Conservation (phyloP, 2,797 vertebrate species). For the Poecilia velifera region DNA sequence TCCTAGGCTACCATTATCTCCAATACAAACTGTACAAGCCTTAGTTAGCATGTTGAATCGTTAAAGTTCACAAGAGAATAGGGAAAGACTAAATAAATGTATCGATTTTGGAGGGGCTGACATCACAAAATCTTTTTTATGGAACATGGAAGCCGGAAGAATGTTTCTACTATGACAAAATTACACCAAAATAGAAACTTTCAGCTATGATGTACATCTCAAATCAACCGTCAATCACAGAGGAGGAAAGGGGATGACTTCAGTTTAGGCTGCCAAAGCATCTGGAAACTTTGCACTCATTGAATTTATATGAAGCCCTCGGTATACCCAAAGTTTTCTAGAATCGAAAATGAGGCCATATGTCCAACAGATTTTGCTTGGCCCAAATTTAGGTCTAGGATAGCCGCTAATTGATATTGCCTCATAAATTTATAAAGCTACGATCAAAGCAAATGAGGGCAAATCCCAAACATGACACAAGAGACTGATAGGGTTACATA, state of each 20-base stretch:
- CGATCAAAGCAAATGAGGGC: not conserved
- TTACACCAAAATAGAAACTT: not conserved
- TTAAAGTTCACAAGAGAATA: not conserved
- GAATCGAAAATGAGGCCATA: not conserved
- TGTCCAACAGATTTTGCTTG: not conserved
- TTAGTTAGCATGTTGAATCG: not conserved
- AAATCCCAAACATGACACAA: not conserved
- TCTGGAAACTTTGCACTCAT: not conserved
- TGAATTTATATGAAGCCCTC: not conserved
- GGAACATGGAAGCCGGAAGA: not conserved
- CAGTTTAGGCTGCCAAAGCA: not conserved
- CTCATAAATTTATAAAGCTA: not conserved
- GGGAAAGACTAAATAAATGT: not conserved
- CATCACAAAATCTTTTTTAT: not conserved
- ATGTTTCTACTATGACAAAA: not conserved
- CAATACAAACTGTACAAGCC: not conserved
- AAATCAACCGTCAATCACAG: not conserved
- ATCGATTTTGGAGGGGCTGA: not conserved
- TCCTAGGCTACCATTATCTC: not conserved
- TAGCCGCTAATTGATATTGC: not conserved
- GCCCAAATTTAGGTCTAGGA: not conserved
- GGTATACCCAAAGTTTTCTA: not conserved
- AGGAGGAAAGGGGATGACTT: not conserved
- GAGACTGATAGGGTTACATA: not conserved
- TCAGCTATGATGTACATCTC: not conserved